A percentile compares a stretch with the other conserved stretches of the same genome.
phyloP scores from a whole-genome alignment of 2,113 vertebrate genomes.

The Hydropotes inermis region DNA sequence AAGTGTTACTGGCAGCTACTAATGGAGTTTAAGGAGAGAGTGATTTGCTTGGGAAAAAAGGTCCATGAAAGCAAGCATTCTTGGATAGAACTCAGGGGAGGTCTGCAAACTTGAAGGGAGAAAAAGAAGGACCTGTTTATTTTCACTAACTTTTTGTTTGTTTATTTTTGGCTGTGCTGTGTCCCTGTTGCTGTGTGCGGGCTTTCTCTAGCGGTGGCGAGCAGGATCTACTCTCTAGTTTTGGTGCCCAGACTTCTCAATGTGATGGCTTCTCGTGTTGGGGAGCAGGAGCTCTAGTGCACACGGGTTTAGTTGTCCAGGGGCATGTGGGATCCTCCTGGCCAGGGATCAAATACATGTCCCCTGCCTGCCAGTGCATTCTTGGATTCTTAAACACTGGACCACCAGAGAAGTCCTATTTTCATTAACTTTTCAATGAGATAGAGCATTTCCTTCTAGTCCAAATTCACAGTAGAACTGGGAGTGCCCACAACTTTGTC shows the following conservation, averaged over 20 bases:
- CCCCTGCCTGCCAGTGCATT: background rate
- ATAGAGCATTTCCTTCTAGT: background rate
- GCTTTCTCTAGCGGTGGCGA: background rate
- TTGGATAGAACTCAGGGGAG: background rate
- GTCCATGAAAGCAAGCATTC: background rate
- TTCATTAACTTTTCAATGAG: background rate
- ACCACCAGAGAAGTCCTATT: background rate
- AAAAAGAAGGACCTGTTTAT: background rate
- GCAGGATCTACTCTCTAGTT: background rate
- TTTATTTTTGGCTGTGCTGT: background rate
- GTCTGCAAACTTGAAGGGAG: background rate
- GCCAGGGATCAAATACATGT: background rate
- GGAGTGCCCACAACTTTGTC: background rate
- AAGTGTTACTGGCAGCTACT: background rate
- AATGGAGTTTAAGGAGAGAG: background rate
- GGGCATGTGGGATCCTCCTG: background rate
- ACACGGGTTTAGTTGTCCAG: background rate
- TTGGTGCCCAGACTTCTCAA: background rate
- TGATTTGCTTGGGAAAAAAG: background rate
- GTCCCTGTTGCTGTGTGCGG: background rate
- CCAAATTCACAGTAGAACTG: background rate
- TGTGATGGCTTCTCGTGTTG: background rate
- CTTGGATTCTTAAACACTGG: background rate
- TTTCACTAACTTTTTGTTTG: background rate
- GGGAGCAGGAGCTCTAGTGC: background rate